Percentiles rank a stretch among this genome's conserved stretches.
phyloP scores from a whole-genome alignment of 2,113 vertebrate genomes.

The Alaudala cheleensis region DNA sequence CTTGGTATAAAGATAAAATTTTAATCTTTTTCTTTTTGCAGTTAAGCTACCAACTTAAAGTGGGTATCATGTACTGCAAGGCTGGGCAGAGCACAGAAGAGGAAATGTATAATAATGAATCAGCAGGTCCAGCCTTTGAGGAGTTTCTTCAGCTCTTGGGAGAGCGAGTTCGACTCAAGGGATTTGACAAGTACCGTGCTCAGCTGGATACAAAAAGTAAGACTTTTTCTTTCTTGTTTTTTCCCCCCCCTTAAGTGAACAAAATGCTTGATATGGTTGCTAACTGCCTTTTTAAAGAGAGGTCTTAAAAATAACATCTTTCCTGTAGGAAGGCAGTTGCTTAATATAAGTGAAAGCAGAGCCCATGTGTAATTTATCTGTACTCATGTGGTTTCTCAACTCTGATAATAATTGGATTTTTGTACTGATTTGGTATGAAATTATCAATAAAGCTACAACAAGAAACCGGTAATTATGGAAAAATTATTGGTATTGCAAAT shows the following conservation, averaged over 20 bases:
- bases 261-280: background rate
- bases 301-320: background rate
- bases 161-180: constrained; percentile 92
- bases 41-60: constrained; percentile 95
- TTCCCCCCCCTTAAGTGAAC: background rate
- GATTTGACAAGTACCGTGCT: constrained; percentile 93
- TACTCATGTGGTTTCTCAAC: background rate
- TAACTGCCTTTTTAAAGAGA: background rate
- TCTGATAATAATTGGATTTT: background rate
- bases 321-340: background rate
- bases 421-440: background rate
- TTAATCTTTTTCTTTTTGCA: constrained; percentile 58
- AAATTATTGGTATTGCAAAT: background rate
- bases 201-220: constrained; percentile 97
- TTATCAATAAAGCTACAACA: background rate
- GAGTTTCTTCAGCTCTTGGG: constrained; percentile 94
- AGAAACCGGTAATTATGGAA: background rate
- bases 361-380: background rate
- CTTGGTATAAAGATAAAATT: background rate
- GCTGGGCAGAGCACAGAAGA: constrained; percentile 93
- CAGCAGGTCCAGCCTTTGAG: constrained; percentile 88
- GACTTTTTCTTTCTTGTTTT: background rate
- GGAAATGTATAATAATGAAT: constrained; percentile 97
- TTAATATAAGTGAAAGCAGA: background rate
- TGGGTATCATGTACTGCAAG: constrained; percentile 95